These are phyloP conservation scores for Ailurus styani DNA, from an alignment of 2,113 vertebrate species.

Conservation along the genomic window DNA sequence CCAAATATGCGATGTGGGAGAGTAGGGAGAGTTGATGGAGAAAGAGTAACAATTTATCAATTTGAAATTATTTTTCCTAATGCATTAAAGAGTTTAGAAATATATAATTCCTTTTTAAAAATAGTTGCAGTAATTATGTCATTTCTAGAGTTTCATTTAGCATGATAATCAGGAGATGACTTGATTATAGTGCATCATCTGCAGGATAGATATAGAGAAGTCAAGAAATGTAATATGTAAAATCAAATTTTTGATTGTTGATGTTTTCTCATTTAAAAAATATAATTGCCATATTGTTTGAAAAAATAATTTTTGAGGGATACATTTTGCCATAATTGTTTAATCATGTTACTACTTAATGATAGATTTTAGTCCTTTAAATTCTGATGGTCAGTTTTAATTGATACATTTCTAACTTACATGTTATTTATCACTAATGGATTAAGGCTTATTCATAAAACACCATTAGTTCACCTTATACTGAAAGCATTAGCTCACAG, in stretches of 20 bases:
- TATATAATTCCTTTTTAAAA: background rate
- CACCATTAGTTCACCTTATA: background rate
- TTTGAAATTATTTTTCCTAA: background rate
- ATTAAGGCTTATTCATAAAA: background rate
- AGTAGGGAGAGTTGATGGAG: background rate
- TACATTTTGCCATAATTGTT: background rate
- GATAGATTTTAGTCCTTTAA: background rate
- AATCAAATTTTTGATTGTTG: background rate
- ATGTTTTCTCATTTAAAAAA: background rate
- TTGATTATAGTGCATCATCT: background rate
- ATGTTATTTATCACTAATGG: background rate
- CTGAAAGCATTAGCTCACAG: background rate
- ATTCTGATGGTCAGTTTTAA: background rate
- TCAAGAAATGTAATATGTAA: background rate
- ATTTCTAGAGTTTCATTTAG: background rate
- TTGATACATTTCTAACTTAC: background rate
- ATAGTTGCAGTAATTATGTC: background rate
- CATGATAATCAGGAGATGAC: background rate
- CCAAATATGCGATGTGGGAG: background rate
- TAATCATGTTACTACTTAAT: background rate
- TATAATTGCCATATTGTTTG: background rate
- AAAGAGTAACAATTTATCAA: background rate
- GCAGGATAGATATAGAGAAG: background rate
- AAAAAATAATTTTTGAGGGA: background rate
- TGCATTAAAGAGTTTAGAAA: background rate